Conservation (phyloP, 2,113 vertebrate genomes). For the Notothenia rossii region DNA sequence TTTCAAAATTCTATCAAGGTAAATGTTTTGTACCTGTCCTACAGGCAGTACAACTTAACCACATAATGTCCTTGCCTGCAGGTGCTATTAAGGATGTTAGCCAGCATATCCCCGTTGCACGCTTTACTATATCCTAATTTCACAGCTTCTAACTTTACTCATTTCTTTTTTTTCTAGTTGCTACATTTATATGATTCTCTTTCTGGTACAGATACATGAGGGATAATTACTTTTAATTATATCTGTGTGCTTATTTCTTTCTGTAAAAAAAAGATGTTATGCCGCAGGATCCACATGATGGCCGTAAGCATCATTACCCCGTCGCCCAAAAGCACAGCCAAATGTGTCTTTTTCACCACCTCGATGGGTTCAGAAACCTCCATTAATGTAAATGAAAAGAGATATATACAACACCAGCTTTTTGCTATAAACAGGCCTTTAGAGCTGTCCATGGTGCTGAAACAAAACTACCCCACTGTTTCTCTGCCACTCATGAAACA, state of each 20-base stretch:
- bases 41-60: background rate
- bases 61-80: background rate
- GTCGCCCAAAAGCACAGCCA: slow-evolving; percentile 32
- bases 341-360: slow-evolving; percentile 30
- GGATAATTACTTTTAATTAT: slow-evolving; percentile 1
- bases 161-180: slow-evolving; percentile 5
- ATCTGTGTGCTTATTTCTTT: slow-evolving; percentile 13
- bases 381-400: slow-evolving; percentile 47
- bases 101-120: background rate
- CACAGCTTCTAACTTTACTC: background rate
- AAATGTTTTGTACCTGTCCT: background rate
- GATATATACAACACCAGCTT: slow-evolving; percentile 25
- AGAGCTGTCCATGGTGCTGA: slow-evolving; percentile 63
- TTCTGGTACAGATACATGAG: background rate
- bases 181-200: background rate
- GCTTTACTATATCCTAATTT: slow-evolving; percentile 10
- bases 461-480: background rate
- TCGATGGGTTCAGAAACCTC: slow-evolving; percentile 31
- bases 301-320: slow-evolving; percentile 26
- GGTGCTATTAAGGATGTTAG: slow-evolving; percentile 9
- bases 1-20: slow-evolving; percentile 7
- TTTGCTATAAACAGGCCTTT: background rate
- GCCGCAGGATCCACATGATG: slow-evolving; percentile 2
- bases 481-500: slow-evolving; percentile 16
- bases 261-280: background rate